These are phyloP conservation scores for Nowickia ferox DNA, from an alignment of 2,888 invertebrate species.

Conservation along the genomic window DNA sequence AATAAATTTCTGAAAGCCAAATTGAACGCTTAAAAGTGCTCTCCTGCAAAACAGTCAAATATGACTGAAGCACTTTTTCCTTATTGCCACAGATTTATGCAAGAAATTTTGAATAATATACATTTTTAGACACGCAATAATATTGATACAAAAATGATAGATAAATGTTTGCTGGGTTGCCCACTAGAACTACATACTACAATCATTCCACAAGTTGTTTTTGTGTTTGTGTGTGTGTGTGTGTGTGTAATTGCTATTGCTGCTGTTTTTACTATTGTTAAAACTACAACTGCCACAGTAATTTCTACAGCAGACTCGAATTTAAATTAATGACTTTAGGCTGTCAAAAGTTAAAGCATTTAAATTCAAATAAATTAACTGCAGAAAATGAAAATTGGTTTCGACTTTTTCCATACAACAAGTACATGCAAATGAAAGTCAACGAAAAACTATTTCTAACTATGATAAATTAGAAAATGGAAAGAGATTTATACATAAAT, in stretches of 20 bases:
- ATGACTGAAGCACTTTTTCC: no score
- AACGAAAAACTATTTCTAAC: constrained; percentile 30
- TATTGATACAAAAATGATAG: no score
- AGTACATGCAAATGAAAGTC: constrained; percentile 15
- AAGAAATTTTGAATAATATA: no score
- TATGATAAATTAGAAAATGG: constrained; percentile 56
- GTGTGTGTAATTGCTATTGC: constrained; percentile 19
- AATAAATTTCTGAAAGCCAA: no score
- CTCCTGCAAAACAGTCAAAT: no score
- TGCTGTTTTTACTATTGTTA: constrained; percentile 38
- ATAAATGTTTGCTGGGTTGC: no score
- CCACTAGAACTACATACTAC: constrained; percentile 19
- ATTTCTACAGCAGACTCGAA: constrained; percentile 64
- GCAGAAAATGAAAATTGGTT: constrained; percentile 64
- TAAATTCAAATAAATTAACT: constrained; percentile 71
- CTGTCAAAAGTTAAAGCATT: constrained; percentile 72
- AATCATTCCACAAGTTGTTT: constrained; percentile 65
- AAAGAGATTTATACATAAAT: constrained; percentile 44
- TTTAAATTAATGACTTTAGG: constrained; percentile 71
- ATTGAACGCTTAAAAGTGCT: no score
- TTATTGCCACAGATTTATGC: no score
- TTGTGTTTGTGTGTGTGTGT: not conserved
- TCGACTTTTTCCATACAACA: constrained; percentile 16
- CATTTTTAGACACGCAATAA: no score
- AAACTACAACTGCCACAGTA: constrained; percentile 30